phyloP scores from a whole-genome alignment of 2,888 invertebrate species.

The Altica lythri region DNA sequence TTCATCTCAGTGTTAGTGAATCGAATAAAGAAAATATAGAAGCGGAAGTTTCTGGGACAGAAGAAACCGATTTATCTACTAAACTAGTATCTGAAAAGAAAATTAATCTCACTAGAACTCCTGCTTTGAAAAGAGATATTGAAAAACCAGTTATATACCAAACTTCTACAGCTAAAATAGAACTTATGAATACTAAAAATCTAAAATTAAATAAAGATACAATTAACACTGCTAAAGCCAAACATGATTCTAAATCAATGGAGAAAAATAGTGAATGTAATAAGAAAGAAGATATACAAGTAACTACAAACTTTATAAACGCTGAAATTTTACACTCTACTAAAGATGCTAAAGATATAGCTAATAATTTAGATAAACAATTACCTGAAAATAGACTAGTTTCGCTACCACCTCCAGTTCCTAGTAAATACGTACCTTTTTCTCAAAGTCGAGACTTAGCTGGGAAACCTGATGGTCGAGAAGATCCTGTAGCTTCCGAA shows the following conservation, averaged over 20 bases:
- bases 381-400: conserved; percentile 26
- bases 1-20: conserved; percentile 38
- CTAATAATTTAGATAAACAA: conserved; percentile 29
- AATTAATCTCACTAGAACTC: conserved; percentile 60
- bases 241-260: conserved; percentile 35
- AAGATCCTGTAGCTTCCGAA: conserved; percentile 76
- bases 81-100: conserved; percentile 45
- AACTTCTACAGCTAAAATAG: conserved; percentile 53
- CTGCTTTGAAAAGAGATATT: conserved; percentile 69
- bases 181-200: conserved; percentile 51
- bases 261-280: conserved; percentile 19
- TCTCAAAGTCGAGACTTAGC: conserved; percentile 73
- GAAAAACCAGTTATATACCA: conserved; percentile 69
- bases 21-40: conserved; percentile 54
- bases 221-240: conserved; percentile 34
- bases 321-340: conserved; percentile 34
- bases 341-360: conserved; percentile 36
- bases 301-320: conserved; percentile 37
- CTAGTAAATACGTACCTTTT: conserved; percentile 36
- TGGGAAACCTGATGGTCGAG: conserved; percentile 86
- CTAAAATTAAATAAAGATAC: conserved; percentile 44
- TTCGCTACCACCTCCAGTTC: conserved; percentile 31
- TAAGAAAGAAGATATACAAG: conserved; percentile 28
- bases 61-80: conserved; percentile 39
- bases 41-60: conserved; percentile 40